Evolutionary conservation across 2,888 invertebrate species (phyloP).

Genomic region (Ophonus ardosiacus): DNA sequence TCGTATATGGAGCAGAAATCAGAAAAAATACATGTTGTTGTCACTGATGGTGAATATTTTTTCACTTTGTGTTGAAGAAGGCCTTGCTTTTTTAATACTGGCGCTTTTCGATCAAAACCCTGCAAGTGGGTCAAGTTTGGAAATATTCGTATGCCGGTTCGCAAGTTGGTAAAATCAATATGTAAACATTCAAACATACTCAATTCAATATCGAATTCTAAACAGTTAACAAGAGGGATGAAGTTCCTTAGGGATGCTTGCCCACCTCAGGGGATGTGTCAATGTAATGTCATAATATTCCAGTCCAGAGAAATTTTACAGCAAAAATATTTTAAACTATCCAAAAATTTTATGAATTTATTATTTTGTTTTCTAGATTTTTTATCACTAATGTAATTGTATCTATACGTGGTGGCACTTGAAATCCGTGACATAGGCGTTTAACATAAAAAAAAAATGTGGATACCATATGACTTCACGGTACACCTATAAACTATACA

Average conservation of each 20-base stretch:
- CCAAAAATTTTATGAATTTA: background rate
- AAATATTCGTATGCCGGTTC: conserved; percentile 24
- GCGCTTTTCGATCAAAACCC: conserved; percentile 26
- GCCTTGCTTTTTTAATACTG: conserved; percentile 49
- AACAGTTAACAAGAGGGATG: conserved; percentile 14
- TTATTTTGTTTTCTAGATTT: too few relatives aligned
- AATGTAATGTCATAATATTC: conserved; percentile 4
- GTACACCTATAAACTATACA: too few relatives aligned
- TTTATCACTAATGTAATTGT: too few relatives aligned
- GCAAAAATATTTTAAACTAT: background rate
- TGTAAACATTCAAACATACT: conserved; percentile 58
- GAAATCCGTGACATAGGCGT: too few relatives aligned
- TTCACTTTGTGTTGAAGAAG: conserved; percentile 37
- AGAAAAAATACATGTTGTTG: conserved; percentile 42
- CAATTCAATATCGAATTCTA: conserved; percentile 60
- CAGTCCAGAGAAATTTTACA: background rate
- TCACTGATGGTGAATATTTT: conserved; percentile 51
- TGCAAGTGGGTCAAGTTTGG: conserved; percentile 52
- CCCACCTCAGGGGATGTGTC: conserved; percentile 4
- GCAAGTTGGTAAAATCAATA: conserved; percentile 56
- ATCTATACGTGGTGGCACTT: too few relatives aligned
- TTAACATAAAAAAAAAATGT: too few relatives aligned
- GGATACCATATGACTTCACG: too few relatives aligned
- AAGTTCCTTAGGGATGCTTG: background rate
- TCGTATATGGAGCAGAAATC: background rate